Percentiles rank a stretch among this genome's conserved stretches.
phyloP scores from a whole-genome alignment of 2,797 vertebrate species.

The Cichlasoma orientale region DNA sequence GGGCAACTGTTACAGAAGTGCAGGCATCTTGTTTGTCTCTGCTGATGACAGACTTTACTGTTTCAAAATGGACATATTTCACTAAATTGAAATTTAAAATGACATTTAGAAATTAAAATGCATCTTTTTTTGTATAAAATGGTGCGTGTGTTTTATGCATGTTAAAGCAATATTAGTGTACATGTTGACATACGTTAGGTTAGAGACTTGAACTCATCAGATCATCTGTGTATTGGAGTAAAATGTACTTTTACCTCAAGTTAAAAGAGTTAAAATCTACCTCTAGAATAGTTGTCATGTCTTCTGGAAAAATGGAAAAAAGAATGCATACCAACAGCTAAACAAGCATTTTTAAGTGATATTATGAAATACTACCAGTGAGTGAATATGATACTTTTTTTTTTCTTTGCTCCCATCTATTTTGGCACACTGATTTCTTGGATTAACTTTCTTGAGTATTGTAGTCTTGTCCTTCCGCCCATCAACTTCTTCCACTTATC shows the following conservation, averaged over 20 bases:
- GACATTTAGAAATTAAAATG: not conserved
- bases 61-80: not conserved
- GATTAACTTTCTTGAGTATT: too few relatives aligned
- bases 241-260: not conserved
- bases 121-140: not conserved
- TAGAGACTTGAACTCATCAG: too few relatives aligned
- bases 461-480: too few relatives aligned
- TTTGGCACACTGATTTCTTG: accelerated
- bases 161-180: too few relatives aligned
- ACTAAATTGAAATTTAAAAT: not conserved
- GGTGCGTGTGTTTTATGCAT: too few relatives aligned
- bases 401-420: not conserved
- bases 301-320: not conserved
- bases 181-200: too few relatives aligned
- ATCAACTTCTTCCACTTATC: too few relatives aligned
- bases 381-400: not conserved
- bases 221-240: too few relatives aligned
- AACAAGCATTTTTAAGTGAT: not conserved
- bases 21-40: not conserved
- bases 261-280: not conserved
- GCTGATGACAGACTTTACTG: not conserved
- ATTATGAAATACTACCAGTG: not conserved
- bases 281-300: not conserved
- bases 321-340: not conserved
- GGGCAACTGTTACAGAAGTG: too few relatives aligned